Base-by-base conservation (phyloP, 2,888 invertebrate species). In the Chymomyza procnemis region DNA sequence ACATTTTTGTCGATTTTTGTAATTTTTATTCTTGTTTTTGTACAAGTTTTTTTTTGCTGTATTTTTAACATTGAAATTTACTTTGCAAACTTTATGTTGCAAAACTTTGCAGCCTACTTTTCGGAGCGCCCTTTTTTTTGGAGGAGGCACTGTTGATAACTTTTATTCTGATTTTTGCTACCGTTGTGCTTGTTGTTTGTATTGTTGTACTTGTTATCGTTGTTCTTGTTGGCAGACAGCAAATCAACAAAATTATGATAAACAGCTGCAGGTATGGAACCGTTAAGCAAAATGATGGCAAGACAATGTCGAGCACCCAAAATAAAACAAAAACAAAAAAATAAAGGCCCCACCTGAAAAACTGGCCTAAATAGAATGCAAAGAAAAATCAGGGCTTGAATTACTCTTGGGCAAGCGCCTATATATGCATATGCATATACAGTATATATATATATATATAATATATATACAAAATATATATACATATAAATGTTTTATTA, bases 201-300 rank as follows among this genome's bases (percentile, higher is more conserved):
- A 66, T 64, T 54, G 66, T 73, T 74, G 73, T 66, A 16, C 0
- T 26, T 26, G 73, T 66, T 55, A 34, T 30, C 47, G 48, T 18
- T n/a, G 21, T 21, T 65, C 50, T n/a, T 50, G 50, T 50, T 50
- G 19, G 19, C 85, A 82, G 82, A 83, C 85, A 85, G 85, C 75
- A 85, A 87, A 85, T 87, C 85, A 83, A 78, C 87, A 85, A 87
- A 87, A 85, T 83, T 83, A 83, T 83, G 83, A 87, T 83, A 83
- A 83, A 83, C 83, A 83, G 83, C 83, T 83, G 83, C 83, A 83
- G 87, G 83, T 83, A 85, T 85, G 78, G 74, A 69, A 69, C 71
- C 77, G 68, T 75, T 71, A 71, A 75, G 63, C 68, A 75, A 74
- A 71, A 75, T 71, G 67, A 62, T 73, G 67, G 18, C 72, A 60